Base-by-base conservation (phyloP, 2,888 invertebrate genomes). In the Eumacrocentrus americanus region DNA sequence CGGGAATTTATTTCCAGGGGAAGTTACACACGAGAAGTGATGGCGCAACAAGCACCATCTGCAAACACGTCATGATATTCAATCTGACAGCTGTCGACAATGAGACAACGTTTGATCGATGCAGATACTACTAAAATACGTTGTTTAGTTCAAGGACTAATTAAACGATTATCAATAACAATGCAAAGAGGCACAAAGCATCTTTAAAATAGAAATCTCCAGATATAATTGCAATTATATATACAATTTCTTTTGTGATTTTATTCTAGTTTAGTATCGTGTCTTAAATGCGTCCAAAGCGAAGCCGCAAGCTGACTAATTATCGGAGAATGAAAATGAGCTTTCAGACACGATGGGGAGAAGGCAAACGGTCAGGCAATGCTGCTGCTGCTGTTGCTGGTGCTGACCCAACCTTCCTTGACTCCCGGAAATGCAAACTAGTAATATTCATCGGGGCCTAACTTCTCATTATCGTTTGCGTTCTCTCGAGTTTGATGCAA, bases 401-500 rank as follows among this genome's bases (percentile, higher is more conserved):
- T 29, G 23, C 25, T 38, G 47, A 47, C 44, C 58, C 58, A 58
- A 51, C 58, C 58, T 58, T 16, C 3, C 51, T 5, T 35, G 35
- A 51, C 58, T 54, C 54, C 51, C 58, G 58, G 58, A 58, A 58
- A 42, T 51, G 58, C 42, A 58, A 51, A 58, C 58, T 58, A 18
- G 50, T 58, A 58, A 58, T 58, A 51, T 42, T 58, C 40, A 58
- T 42, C 20, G 34, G 9, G n/a, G 40, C 14, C 23, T 37, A 56
- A 38, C 46, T 47, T 38, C 51, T 51, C 51, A 58, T 51, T 54
- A 54, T 54, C 34, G 29, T 52, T 11, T 16, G 12, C 34, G 40
- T 20, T 7, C 46, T 25, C 14, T 3, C 23, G 2, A 12, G 20
- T n/a, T 25, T 22, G 5, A 2, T 25, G 11, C 12, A 46, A 22